These are phyloP conservation scores for Drosophila seclusa DNA, from an alignment of 2,888 invertebrate genomes.

Conservation along the genomic window DNA sequence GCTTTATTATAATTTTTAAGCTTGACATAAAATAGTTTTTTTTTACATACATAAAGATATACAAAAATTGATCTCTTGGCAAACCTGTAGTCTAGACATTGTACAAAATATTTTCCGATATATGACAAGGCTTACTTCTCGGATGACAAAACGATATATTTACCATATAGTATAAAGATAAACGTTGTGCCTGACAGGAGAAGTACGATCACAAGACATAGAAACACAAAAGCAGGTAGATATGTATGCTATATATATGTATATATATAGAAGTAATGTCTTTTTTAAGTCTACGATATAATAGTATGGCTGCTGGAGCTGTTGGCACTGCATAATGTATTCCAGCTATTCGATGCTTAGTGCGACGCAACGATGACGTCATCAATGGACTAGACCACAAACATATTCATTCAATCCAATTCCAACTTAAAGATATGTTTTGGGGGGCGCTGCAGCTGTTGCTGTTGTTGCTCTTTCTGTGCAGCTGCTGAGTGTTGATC, in stretches of 20 bases:
- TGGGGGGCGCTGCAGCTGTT: slow-evolving; percentile 54
- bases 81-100: neutral
- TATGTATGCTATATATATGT: slow-evolving; percentile 19
- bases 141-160: slow-evolving; percentile 1
- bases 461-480: slow-evolving; percentile 33
- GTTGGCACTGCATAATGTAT: slow-evolving; percentile 8
- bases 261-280: slow-evolving; percentile 52
- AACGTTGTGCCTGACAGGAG: neutral
- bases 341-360: slow-evolving; percentile 67
- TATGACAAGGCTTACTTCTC: slow-evolving; percentile 2
- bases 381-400: slow-evolving; percentile 41
- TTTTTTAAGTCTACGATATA: slow-evolving; percentile 59
- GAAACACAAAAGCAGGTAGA: slow-evolving; percentile 14
- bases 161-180: neutral
- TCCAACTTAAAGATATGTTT: slow-evolving; percentile 45
- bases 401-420: neutral
- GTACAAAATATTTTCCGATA: slow-evolving; percentile 17
- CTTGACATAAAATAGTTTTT: slow-evolving; percentile 47
- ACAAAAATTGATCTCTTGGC: slow-evolving; percentile 4
- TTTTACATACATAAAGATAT: slow-evolving; percentile 13
- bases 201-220: slow-evolving; percentile 17
- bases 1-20: slow-evolving; percentile 59
- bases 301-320: slow-evolving; percentile 52
- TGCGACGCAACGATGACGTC: slow-evolving; percentile 47
- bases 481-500: slow-evolving; percentile 27